Evolutionary conservation across 2,797 vertebrate genomes (phyloP).

Genomic region (Periparus ater): DNA sequence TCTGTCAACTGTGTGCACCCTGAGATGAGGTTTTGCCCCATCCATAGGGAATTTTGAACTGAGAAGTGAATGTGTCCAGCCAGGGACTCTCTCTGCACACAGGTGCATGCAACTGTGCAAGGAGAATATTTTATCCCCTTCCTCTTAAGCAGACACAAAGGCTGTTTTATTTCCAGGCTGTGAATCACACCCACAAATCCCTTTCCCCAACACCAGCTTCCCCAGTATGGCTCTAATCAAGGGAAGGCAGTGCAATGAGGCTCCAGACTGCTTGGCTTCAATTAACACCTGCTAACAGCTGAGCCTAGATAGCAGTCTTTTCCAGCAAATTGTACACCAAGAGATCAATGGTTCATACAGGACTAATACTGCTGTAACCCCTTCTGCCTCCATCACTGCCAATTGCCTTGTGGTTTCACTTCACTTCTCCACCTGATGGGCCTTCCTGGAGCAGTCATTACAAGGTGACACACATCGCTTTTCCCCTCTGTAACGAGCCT

Average conservation of each 20-base stretch:
- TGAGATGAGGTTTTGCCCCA: not conserved
- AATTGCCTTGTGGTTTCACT: not conserved
- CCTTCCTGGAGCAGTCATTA: constrained; percentile 18
- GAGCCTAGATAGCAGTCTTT: not conserved
- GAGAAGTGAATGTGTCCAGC: no score
- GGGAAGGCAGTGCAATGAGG: not conserved
- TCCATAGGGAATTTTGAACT: not conserved
- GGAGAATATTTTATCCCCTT: not conserved
- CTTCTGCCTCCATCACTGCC: not conserved
- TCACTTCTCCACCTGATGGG: constrained; percentile 21
- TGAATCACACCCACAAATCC: not conserved
- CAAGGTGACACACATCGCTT: not conserved
- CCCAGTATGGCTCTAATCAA: not conserved
- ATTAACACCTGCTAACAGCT: not conserved
- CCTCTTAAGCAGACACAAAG: not conserved
- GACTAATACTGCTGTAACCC: not conserved
- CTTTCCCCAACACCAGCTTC: not conserved
- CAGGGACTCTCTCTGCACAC: not conserved
- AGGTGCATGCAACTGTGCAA: not conserved
- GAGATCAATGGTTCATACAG: not conserved
- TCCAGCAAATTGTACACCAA: not conserved
- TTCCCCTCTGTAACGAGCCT: not conserved
- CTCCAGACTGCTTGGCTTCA: not conserved
- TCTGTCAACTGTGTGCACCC: not conserved
- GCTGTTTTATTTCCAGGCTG: not conserved